phyloP scores from a whole-genome alignment of 1,140 invertebrate species.

The Habropoda laboriosa region DNA sequence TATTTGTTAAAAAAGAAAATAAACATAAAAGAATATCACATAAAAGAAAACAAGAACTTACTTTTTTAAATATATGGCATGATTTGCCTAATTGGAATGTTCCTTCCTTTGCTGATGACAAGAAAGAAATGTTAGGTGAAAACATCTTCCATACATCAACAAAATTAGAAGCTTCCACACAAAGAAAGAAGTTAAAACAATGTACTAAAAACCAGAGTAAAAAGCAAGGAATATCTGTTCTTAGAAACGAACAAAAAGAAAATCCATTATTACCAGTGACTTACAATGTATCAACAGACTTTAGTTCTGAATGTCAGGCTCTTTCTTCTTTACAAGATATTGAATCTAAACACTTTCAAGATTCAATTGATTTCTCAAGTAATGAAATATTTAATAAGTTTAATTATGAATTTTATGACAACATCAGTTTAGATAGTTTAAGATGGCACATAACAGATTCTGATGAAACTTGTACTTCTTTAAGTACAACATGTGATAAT shows the following conservation, averaged over 20 bases:
- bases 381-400: conserved; percentile 32
- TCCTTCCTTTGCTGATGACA: not conserved
- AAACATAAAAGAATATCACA: conserved; percentile 4
- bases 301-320: not conserved
- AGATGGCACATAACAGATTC: not conserved
- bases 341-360: not conserved
- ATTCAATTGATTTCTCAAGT: conserved; percentile 25
- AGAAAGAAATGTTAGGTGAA: conserved; percentile 1
- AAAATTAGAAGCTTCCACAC: not conserved
- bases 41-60: conserved; percentile 60
- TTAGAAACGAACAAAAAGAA: conserved; percentile 1
- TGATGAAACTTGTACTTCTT: not conserved
- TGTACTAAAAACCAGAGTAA: not conserved
- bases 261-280: not conserved
- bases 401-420: not conserved
- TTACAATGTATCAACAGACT: not conserved
- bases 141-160: not conserved
- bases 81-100: conserved; percentile 31
- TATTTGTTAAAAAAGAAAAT: conserved; percentile 1
- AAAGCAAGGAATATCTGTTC: not conserved
- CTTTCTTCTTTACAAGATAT: not conserved
- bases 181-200: conserved; percentile 12
- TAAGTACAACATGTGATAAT: not conserved
- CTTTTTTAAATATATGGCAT: not conserved
- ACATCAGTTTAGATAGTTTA: not conserved